Evolutionary conservation across 2,113 vertebrate species (phyloP).

Genomic region (Cryptomyrus ogoouensis): DNA sequence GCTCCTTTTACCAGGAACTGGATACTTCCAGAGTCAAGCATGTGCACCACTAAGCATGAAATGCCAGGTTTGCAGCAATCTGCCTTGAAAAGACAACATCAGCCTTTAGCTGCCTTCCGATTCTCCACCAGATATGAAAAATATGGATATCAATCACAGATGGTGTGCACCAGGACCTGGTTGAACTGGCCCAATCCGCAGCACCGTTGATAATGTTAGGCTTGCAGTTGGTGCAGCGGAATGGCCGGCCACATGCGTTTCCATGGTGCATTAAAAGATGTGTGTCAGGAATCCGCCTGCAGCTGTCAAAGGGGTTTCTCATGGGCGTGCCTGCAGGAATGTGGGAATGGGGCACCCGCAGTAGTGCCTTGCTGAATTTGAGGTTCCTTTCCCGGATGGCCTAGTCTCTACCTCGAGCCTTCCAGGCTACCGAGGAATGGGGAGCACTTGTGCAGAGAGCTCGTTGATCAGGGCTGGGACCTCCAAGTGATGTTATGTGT

Average conservation of each 20-base stretch:
- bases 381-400: not conserved
- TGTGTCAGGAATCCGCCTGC: conserved; percentile 25
- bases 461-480: not conserved
- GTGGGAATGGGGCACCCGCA: not conserved
- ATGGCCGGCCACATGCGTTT: not conserved
- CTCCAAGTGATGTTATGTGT: not conserved
- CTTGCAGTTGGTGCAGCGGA: not conserved
- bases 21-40: not conserved
- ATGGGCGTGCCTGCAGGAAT: not conserved
- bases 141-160: not conserved
- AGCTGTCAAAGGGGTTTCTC: conserved; percentile 35
- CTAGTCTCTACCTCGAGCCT: not conserved
- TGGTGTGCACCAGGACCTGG: not conserved
- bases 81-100: not conserved
- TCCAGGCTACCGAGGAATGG: no score
- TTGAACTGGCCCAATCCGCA: not conserved
- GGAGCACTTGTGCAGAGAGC: not conserved
- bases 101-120: not conserved
- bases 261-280: conserved; percentile 13
- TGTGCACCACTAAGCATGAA: not conserved
- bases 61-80: not conserved
- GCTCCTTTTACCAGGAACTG: not conserved
- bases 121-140: not conserved
- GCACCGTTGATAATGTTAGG: not conserved
- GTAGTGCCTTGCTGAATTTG: not conserved